Conservation (phyloP, 2,797 vertebrate species). For the Cyclura pinguis region DNA sequence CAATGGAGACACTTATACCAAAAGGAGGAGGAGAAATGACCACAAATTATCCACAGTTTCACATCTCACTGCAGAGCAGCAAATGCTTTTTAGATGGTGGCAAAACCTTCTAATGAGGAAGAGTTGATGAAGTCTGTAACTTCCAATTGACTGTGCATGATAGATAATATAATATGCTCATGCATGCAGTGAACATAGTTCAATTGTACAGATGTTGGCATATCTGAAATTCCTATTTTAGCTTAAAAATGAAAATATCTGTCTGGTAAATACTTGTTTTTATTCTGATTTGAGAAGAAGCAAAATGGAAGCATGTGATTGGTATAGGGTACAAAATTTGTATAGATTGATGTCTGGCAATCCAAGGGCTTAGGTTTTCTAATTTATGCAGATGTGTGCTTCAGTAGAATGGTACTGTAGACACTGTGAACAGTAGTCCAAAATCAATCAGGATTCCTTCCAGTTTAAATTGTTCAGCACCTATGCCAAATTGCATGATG, state of each 20-base stretch:
- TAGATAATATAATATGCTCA: slow-evolving; percentile 5
- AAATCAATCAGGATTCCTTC: not conserved
- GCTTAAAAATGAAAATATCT: slow-evolving; percentile 3
- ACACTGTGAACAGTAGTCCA: not conserved
- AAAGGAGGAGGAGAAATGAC: not conserved
- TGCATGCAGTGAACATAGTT: not conserved
- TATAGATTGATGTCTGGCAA: not conserved
- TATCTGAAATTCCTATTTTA: not conserved
- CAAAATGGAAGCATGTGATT: not conserved
- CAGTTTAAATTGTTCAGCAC: not conserved
- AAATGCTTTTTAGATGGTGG: not conserved
- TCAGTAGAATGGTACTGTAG: not conserved
- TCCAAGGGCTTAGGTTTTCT: not conserved
- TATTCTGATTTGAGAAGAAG: not conserved
- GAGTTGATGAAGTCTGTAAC: not conserved
- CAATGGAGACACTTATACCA: not conserved
- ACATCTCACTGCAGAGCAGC: not conserved
- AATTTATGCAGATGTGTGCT: no score
- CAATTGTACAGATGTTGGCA: slow-evolving; percentile 7
- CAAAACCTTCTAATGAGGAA: not conserved
- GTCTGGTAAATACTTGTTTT: not conserved
- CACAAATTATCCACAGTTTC: not conserved
- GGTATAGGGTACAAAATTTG: not conserved
- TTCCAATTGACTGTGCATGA: slow-evolving; percentile 1
- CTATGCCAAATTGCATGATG: not conserved